A percentile compares a stretch with the other conserved stretches of the same genome.
These are phyloP conservation scores for Actenoides lindsayi DNA, from an alignment of 2,113 vertebrate species.

Conservation along the genomic window DNA sequence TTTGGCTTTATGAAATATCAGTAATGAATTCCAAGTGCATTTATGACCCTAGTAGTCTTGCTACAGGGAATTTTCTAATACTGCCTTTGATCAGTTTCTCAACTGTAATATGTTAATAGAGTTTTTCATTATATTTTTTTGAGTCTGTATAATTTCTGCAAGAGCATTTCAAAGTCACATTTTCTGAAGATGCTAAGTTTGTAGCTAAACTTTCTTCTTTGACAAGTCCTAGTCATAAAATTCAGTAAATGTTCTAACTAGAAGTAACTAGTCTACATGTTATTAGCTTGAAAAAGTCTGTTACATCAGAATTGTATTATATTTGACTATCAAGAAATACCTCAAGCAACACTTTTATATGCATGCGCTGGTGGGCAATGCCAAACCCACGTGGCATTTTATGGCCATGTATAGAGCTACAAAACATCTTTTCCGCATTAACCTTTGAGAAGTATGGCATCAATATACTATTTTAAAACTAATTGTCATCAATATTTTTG, in stretches of 20 bases:
- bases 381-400: background rate
- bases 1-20: constrained; percentile 12
- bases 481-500: background rate
- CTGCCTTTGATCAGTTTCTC: constrained; percentile 38
- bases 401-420: background rate
- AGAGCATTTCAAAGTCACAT: constrained; percentile 33
- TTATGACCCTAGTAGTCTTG: background rate
- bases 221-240: background rate
- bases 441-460: background rate
- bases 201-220: background rate
- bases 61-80: constrained; percentile 17
- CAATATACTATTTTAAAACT: background rate
- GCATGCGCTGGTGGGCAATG: background rate
- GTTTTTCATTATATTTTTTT: background rate
- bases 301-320: background rate
- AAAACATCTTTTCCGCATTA: background rate
- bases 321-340: background rate
- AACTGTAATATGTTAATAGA: constrained; percentile 32
- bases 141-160: background rate
- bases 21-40: constrained; percentile 39
- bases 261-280: background rate
- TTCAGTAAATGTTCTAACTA: background rate
- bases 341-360: background rate
- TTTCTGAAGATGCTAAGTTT: background rate
- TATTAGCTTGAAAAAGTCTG: background rate